phyloP scores from a whole-genome alignment of 2,797 vertebrate species.

The Phrynocephalus vlangalii region DNA sequence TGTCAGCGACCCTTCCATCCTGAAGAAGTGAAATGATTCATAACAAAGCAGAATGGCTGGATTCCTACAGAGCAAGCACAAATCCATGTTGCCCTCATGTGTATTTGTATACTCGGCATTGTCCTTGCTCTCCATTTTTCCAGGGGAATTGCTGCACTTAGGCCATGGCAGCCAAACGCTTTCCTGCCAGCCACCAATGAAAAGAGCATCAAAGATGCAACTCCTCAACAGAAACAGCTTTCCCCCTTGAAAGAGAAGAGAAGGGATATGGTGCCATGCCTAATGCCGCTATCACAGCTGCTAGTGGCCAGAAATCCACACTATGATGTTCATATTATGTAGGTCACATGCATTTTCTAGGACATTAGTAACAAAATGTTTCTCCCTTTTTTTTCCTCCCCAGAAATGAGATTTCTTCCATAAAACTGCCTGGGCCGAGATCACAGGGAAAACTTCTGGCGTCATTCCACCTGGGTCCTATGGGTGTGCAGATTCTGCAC shows the following conservation, averaged over 20 bases:
- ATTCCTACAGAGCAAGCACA: background rate
- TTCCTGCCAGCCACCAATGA: background rate
- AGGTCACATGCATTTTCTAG: conserved; percentile 11
- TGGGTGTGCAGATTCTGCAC: too few species aligned
- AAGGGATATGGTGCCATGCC: background rate
- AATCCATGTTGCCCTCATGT: background rate
- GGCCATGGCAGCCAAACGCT: conserved; percentile 11
- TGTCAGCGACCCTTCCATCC: background rate
- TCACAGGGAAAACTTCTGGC: background rate
- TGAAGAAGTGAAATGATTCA: background rate
- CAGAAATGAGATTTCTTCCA: background rate
- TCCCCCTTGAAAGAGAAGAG: conserved; percentile 1
- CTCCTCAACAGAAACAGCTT: conserved; percentile 28
- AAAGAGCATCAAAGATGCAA: conserved; percentile 38
- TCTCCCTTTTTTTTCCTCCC: background rate
- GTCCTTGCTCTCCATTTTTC: conserved; percentile 25
- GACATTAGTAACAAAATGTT: background rate
- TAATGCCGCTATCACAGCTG: background rate
- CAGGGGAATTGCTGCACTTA: conserved; percentile 23
- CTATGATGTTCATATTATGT: background rate
- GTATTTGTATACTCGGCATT: background rate
- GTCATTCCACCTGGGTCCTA: background rate
- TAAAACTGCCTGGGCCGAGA: background rate
- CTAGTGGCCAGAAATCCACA: background rate
- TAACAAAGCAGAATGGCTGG: background rate